Conservation (phyloP, 2,797 vertebrate species). For the Urosaurus nigricauda region DNA sequence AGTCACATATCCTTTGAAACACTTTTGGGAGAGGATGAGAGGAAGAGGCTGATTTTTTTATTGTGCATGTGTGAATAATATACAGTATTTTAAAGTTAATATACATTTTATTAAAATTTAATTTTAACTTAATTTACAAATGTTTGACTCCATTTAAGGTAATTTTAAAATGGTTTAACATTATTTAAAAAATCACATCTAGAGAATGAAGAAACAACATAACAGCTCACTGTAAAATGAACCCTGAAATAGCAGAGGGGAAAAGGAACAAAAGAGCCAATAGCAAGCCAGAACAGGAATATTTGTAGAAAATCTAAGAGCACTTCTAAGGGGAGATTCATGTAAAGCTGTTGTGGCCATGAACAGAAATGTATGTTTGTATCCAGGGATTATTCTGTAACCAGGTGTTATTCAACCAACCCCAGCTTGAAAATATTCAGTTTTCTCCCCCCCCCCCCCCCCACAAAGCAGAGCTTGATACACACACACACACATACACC, state of each 20-base stretch:
- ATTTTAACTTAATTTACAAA: not conserved
- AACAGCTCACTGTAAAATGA: not conserved
- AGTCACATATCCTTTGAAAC: slow-evolving; percentile 8
- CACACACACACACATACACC: too few relatives aligned
- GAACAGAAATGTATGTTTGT: too few relatives aligned
- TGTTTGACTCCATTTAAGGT: not conserved
- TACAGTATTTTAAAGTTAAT: too few relatives aligned
- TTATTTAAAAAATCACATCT: not conserved
- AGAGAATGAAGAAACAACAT: not conserved
- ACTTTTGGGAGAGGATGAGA: not conserved
- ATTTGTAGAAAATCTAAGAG: too few relatives aligned
- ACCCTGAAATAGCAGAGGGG: not conserved
- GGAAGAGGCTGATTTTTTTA: not conserved
- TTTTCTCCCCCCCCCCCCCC: too few relatives aligned
- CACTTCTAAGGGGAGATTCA: too few relatives aligned
- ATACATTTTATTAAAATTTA: not conserved
- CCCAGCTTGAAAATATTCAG: too few relatives aligned
- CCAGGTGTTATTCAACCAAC: too few relatives aligned
- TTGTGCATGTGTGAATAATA: not conserved
- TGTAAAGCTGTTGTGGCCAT: too few relatives aligned
- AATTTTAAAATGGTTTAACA: not conserved
- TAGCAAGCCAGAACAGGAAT: not conserved
- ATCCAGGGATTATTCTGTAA: too few relatives aligned
- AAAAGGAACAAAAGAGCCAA: not conserved
- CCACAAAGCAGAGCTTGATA: too few relatives aligned